These are phyloP conservation scores for Minunthozetes semirufus DNA, from an alignment of 2,888 invertebrate genomes.

Conservation along the genomic window DNA sequence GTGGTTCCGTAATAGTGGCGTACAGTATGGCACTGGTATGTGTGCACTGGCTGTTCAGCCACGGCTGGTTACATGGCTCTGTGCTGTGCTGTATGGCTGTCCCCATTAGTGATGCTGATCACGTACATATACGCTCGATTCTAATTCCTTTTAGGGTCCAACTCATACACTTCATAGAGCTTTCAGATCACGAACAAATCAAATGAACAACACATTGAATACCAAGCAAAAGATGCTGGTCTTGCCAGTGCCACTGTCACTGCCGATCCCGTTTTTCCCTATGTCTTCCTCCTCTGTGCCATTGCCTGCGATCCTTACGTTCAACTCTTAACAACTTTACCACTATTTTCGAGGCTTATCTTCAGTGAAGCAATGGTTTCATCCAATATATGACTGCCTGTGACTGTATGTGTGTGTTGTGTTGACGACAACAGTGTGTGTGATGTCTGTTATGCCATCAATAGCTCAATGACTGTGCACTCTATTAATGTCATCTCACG, in stretches of 20 bases:
- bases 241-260: background rate
- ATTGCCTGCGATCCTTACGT: background rate
- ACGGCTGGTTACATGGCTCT: too few relatives aligned
- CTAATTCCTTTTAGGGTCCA: constrained; percentile 22
- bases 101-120: constrained; percentile 8
- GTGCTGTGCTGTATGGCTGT: background rate
- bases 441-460: constrained; percentile 13
- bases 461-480: background rate
- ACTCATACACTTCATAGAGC: constrained; percentile 13
- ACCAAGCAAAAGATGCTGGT: constrained; percentile 23
- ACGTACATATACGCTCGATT: constrained; percentile 16
- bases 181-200: constrained; percentile 30
- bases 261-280: background rate
- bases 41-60: too few relatives aligned
- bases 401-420: background rate
- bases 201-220: constrained; percentile 26
- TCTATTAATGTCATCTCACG: constrained; percentile 28
- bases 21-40: too few relatives aligned
- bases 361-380: background rate
- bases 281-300: background rate
- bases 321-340: constrained; percentile 3
- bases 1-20: too few relatives aligned
- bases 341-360: background rate
- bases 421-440: background rate
- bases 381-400: background rate